Conservation (phyloP, 2,888 invertebrate genomes). For the Nomada lathburiana region DNA sequence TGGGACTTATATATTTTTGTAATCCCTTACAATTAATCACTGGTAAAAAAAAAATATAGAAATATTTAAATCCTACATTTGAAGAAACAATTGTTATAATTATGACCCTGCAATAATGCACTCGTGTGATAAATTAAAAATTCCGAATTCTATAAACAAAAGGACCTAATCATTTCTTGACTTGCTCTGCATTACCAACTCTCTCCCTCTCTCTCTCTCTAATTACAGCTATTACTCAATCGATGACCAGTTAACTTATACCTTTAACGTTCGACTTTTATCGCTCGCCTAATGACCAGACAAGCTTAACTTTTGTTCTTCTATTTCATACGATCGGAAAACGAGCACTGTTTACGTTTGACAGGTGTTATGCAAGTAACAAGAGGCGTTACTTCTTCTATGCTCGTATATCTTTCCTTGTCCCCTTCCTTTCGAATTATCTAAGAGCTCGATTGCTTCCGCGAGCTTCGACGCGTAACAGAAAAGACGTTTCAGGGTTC, state of each 20-base stretch:
- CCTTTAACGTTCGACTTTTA: neutral
- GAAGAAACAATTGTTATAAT: too few relatives aligned
- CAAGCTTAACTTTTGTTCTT: neutral
- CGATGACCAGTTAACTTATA: neutral
- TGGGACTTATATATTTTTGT: too few relatives aligned
- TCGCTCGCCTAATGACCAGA: constrained; percentile 2
- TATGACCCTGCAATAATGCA: too few relatives aligned
- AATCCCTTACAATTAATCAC: too few relatives aligned
- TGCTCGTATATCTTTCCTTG: constrained; percentile 29
- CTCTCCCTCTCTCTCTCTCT: neutral
- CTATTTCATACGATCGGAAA: neutral
- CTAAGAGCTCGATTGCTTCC: constrained; percentile 50
- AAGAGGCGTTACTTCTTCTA: constrained; percentile 7
- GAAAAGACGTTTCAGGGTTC: constrained; percentile 13
- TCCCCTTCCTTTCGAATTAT: constrained; percentile 39
- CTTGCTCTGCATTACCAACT: neutral
- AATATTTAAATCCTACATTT: too few relatives aligned
- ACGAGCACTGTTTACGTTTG: constrained; percentile 26
- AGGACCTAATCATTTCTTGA: neutral
- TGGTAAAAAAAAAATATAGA: too few relatives aligned
- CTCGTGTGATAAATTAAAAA: too few relatives aligned
- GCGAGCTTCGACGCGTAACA: constrained; percentile 12
- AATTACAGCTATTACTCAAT: neutral
- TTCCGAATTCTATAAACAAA: neutral
- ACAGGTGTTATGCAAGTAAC: constrained; percentile 34